These are phyloP conservation scores for Nebria ingens DNA, from an alignment of 1,140 invertebrate genomes.

Conservation along the genomic window DNA sequence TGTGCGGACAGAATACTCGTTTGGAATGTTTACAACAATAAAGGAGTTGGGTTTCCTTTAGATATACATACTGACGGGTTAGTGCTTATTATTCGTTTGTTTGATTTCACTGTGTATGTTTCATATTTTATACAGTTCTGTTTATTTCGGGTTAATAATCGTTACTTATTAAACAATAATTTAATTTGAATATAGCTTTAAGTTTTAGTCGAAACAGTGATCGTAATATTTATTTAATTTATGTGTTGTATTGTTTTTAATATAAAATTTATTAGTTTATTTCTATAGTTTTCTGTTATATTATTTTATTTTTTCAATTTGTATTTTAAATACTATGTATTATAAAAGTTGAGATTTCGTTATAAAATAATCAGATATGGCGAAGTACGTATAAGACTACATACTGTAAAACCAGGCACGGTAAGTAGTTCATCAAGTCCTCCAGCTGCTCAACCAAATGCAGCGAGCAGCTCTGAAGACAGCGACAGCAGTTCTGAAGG, in stretches of 20 bases:
- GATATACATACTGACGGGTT: conserved; percentile 58
- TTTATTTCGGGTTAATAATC: no score
- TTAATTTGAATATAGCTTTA: no score
- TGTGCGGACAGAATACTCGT: conserved; percentile 55
- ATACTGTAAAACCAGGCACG: neutral
- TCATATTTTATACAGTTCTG: no score
- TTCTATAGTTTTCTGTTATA: no score
- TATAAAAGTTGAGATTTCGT: no score
- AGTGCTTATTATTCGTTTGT: conserved; percentile 20
- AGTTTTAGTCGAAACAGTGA: no score
- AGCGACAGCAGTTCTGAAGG: conserved; percentile 1
- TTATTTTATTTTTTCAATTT: conserved; percentile 12
- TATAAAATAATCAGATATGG: no score
- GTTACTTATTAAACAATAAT: no score
- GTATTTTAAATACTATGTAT: neutral
- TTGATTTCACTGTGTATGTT: no score
- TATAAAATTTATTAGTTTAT: no score
- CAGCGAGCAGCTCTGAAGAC: neutral
- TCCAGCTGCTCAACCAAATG: neutral
- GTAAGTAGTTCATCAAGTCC: neutral
- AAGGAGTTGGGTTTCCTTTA: conserved; percentile 57
- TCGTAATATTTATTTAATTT: no score
- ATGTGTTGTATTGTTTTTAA: no score
- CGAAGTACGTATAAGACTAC: conserved; percentile 31
- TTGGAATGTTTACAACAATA: conserved; percentile 78